Conservation (phyloP, 2,113 vertebrate genomes). For the Indicator indicator region DNA sequence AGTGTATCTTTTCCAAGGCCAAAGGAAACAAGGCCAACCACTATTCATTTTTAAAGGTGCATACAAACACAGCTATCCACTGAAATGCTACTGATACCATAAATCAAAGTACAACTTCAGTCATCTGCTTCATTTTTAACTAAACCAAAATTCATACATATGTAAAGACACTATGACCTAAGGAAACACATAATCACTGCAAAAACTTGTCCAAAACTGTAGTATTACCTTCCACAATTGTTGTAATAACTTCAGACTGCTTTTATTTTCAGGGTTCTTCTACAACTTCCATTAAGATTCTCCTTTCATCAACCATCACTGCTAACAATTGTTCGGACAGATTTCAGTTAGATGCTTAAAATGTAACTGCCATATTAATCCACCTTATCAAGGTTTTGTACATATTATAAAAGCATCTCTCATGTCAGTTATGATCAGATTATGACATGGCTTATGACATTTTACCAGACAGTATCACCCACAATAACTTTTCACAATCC, state of each 20-base stretch:
- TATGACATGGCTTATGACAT: slow-evolving; percentile 1
- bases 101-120: neutral
- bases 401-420: slow-evolving; percentile 21
- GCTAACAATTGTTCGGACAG: neutral
- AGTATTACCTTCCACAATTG: neutral
- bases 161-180: neutral
- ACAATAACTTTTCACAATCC: slow-evolving; percentile 22
- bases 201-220: neutral
- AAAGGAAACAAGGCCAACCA: neutral
- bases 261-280: neutral
- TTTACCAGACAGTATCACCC: neutral
- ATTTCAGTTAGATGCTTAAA: slow-evolving; percentile 4
- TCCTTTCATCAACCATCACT: neutral
- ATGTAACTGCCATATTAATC: slow-evolving; percentile 3
- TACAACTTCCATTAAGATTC: neutral
- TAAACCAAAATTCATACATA: neutral
- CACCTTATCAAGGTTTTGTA: neutral
- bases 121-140: neutral
- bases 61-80: neutral
- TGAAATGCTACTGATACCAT: neutral
- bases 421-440: neutral
- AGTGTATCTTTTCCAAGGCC: neutral
- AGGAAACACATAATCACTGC: neutral
- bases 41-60: neutral
- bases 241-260: neutral